Percentiles rank a stretch among this genome's conserved stretches.
phyloP scores from a whole-genome alignment of 2,888 invertebrate species.

The Drosophila nigritarsus region DNA sequence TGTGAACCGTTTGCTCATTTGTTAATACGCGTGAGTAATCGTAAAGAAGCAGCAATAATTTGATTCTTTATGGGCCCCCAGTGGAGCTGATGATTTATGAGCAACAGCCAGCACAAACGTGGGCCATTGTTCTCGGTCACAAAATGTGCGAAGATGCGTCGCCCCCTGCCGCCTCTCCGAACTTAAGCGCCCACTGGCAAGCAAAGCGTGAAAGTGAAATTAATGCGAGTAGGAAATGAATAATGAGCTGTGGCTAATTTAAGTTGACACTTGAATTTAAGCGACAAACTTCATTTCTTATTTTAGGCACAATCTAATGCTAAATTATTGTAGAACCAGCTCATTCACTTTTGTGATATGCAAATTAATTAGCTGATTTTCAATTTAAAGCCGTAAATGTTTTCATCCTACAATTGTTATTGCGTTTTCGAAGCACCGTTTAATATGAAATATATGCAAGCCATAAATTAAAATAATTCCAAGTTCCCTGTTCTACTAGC shows the following conservation, averaged over 20 bases:
- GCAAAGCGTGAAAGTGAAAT: constrained; percentile 62
- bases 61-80: constrained; percentile 50
- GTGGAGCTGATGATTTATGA: constrained; percentile 63
- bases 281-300: constrained; percentile 43
- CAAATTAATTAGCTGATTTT: constrained; percentile 64
- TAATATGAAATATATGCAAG: constrained; percentile 38
- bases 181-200: constrained; percentile 4
- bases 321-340: constrained; percentile 50
- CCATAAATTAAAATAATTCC: constrained; percentile 39
- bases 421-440: constrained; percentile 47
- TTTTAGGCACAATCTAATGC: constrained; percentile 59
- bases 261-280: constrained; percentile 14
- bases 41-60: constrained; percentile 34
- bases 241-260: constrained; percentile 22
- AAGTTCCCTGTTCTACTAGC: constrained; percentile 22
- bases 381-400: constrained; percentile 58
- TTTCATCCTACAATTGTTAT: constrained; percentile 54
- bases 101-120: constrained; percentile 38
- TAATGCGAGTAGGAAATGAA: constrained; percentile 61
- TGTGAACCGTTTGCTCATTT: constrained; percentile 48
- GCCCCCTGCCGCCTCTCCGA: not conserved
- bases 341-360: constrained; percentile 41
- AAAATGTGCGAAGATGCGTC: constrained; percentile 59
- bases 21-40: constrained; percentile 65
- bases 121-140: constrained; percentile 47